Conservation (phyloP, 2,113 vertebrate species). For the Panurus biarmicus region DNA sequence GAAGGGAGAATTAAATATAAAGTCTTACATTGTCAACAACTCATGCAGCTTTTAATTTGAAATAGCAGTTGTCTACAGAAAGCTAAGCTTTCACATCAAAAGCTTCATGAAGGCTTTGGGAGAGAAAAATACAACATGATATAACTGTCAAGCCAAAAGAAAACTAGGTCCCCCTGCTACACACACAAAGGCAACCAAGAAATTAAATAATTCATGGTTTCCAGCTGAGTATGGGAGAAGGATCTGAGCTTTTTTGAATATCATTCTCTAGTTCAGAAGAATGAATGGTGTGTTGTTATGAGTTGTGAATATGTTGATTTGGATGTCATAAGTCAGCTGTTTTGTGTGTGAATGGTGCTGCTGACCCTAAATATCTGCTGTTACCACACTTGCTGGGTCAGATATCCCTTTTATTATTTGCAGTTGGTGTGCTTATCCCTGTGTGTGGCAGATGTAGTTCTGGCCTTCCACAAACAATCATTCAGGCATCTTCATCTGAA, state of each 20-base stretch:
- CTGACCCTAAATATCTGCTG: not conserved
- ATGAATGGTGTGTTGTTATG: slow-evolving; percentile 18
- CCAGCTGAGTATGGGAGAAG: slow-evolving; percentile 12
- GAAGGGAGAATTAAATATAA: slow-evolving; percentile 60
- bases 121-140: slow-evolving; percentile 19
- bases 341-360: not conserved
- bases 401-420: not conserved
- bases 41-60: slow-evolving; percentile 49
- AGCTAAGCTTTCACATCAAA: slow-evolving; percentile 31
- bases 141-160: slow-evolving; percentile 19
- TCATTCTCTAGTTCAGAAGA: slow-evolving; percentile 27
- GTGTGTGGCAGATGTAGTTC: not conserved
- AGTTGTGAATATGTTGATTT: slow-evolving; percentile 18
- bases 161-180: not conserved
- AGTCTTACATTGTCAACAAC: slow-evolving; percentile 52
- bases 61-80: slow-evolving; percentile 35
- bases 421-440: not conserved
- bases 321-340: not conserved
- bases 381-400: not conserved
- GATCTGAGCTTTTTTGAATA: slow-evolving; percentile 36
- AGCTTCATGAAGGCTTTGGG: slow-evolving; percentile 4
- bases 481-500: not conserved
- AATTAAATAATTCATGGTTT: slow-evolving; percentile 65
- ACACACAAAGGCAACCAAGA: slow-evolving; percentile 48
- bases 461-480: not conserved